Percentiles rank a stretch among this genome's conserved stretches.
These are phyloP conservation scores for Chrysotoxum bicinctum DNA, from an alignment of 2,888 invertebrate species.

Conservation along the genomic window DNA sequence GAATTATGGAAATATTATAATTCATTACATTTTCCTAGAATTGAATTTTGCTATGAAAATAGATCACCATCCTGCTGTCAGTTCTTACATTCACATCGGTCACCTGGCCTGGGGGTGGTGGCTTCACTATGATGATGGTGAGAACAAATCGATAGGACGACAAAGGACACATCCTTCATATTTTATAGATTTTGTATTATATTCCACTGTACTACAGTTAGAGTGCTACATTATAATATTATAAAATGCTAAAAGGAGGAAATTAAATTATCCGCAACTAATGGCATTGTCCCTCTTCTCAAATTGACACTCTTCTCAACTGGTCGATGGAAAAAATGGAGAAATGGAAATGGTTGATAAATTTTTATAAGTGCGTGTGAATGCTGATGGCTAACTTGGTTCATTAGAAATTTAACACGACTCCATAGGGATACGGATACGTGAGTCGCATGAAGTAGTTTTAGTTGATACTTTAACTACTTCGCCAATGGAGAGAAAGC, in stretches of 20 bases:
- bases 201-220: slow-evolving; percentile 22
- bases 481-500: slow-evolving; percentile 5
- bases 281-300: slow-evolving; percentile 38
- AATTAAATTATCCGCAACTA: slow-evolving; percentile 64
- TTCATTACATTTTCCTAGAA: slow-evolving; percentile 44
- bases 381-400: slow-evolving; percentile 22
- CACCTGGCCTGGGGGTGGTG: neutral
- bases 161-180: slow-evolving; percentile 42
- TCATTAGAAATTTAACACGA: slow-evolving; percentile 56
- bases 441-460: slow-evolving; percentile 39
- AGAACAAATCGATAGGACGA: slow-evolving; percentile 43
- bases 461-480: slow-evolving; percentile 4
- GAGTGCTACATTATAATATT: slow-evolving; percentile 8
- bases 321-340: neutral
- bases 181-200: slow-evolving; percentile 41
- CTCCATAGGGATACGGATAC: slow-evolving; percentile 11
- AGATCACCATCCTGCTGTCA: slow-evolving; percentile 5
- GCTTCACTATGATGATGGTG: neutral
- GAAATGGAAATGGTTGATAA: slow-evolving; percentile 13
- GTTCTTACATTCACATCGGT: neutral
- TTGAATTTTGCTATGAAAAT: slow-evolving; percentile 38
- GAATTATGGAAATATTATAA: slow-evolving; percentile 49
- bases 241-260: slow-evolving; percentile 45
- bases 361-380: slow-evolving; percentile 48
- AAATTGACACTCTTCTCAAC: slow-evolving; percentile 47